Conservation (phyloP, 2,888 invertebrate species). For the Ceriagrion tenellum region DNA sequence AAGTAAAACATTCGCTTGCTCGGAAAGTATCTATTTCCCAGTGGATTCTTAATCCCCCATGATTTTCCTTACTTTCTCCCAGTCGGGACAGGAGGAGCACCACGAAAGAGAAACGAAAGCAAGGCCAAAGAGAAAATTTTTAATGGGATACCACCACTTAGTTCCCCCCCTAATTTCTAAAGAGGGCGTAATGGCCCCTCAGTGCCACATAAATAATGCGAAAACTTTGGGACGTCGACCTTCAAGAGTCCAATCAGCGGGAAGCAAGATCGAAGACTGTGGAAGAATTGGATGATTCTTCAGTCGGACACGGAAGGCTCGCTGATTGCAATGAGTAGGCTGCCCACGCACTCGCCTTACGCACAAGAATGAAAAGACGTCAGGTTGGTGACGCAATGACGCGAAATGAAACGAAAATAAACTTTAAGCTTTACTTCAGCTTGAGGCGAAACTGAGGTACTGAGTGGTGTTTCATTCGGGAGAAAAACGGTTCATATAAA, state of each 20-base stretch:
- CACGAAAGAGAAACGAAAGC: neutral
- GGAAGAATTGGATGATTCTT: neutral
- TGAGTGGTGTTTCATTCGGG: no score
- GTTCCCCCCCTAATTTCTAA: neutral
- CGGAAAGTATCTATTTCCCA: neutral
- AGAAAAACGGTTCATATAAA: no score
- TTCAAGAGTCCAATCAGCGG: neutral
- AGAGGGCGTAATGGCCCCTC: neutral
- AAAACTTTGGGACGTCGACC: neutral
- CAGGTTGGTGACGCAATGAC: no score
- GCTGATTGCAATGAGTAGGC: neutral
- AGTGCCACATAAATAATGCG: neutral
- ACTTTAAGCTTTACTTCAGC: no score
- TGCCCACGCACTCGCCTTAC: neutral
- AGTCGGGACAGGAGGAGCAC: neutral
- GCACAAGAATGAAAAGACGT: neutral
- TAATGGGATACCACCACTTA: neutral
- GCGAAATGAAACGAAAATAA: no score
- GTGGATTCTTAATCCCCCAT: neutral
- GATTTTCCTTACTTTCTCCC: neutral
- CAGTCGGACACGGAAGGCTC: neutral
- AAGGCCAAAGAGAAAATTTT: neutral
- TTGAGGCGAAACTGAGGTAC: no score
- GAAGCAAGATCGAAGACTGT: neutral
- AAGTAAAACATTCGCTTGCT: no score